Base-by-base conservation (phyloP, 2,888 invertebrate species). In the Metopia argyrocephala region DNA sequence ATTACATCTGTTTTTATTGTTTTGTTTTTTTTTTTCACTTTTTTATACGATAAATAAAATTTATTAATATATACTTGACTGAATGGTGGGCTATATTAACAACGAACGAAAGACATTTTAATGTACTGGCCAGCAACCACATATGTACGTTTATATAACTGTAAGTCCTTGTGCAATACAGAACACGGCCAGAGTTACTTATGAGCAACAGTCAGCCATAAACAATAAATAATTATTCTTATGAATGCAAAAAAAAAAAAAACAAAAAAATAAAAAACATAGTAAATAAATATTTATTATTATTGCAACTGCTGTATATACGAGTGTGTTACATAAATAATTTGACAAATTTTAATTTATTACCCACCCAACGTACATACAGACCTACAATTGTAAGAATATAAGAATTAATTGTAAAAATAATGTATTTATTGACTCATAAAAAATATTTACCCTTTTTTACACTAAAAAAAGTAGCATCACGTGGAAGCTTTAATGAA, bases 281-380 rank as follows among this genome's bases (percentile, higher is more conserved):
- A n/a, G 7, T 1, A 31, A 12, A 38, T 6, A 38, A 2, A 38
- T 12, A 38, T 38, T 3, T 15, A 38, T 12, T 38, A 38, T 15
- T 12, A 38, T 38, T 12, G 3, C 12, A 38, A 38, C 15, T 9
- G 15, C 5, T 38, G 38, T 12, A 38, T 2, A 15, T 12, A 38
- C 15, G 38, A 38, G 15, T 38, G 38, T 38, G 38, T 38, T 9
- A 21, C 48, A 62, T 48, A 62, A 59, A 65, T 45, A 52, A 69
- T 74, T 79, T 64, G 70, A 68, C 59, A 25, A 52, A 59, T 25
- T 64, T 23, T 64, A 69, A 79, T 79, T 79, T 65, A 79, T 79
- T 45, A 45, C 50, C 66, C 48, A 59, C 20, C 27, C 62, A 38
- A n/a, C 62, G 45, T 27, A 54, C 52, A 27, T 27, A 27, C 7